Base-by-base conservation (phyloP, 2,113 vertebrate genomes). In the Sphaerodactylus townsendi region DNA sequence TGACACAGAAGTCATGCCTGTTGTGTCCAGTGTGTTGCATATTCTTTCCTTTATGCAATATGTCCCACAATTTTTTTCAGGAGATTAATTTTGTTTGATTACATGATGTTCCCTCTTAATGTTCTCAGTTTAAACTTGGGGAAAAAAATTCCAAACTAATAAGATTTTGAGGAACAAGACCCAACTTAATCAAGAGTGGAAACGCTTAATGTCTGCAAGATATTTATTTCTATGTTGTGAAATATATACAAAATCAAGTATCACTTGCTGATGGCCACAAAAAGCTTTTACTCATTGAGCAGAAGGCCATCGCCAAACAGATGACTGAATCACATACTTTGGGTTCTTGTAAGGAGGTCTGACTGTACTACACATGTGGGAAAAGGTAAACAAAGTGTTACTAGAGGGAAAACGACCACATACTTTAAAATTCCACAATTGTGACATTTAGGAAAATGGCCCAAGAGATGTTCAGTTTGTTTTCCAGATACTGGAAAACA, bases 81-180 rank as follows among this genome's bases (percentile, higher is more conserved):
- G 81, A 91, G 90, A 89, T 90, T 84, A 73, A 69, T 92, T 93
- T 93, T 88, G 87, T 93, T 93, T 87, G 94, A 93, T 94, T 94
- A 92, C 93, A 89, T 81, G 85, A 85, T 92, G 84, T 92, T 93
- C 81, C 78, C 84, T 90, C 87, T 92, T 89, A 94, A 93, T 53
- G 66, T 88, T 92, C 83, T 68, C 82, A 77, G 89, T 91, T 93
- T 85, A 84, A 90, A 95, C 91, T 83, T 85, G 79, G 94, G n/a
- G 80, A 78, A 88, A 89, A 86, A 86, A 81, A 91, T 94, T 89
- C 88, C 91, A 86, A 91, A 93, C 93, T 91, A 93, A 82, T 90
- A 82, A 90, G 89, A 92, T 91, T 93, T 83, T 84, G 65, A 69
- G 65, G 56, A 46, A 7, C 69, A 69, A 4, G 86, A 87, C 68